Evolutionary conservation across 2,113 vertebrate species (phyloP), one percentile per base, ranked within the genome.

Genomic region (Plestiodon gilberti): DNA sequence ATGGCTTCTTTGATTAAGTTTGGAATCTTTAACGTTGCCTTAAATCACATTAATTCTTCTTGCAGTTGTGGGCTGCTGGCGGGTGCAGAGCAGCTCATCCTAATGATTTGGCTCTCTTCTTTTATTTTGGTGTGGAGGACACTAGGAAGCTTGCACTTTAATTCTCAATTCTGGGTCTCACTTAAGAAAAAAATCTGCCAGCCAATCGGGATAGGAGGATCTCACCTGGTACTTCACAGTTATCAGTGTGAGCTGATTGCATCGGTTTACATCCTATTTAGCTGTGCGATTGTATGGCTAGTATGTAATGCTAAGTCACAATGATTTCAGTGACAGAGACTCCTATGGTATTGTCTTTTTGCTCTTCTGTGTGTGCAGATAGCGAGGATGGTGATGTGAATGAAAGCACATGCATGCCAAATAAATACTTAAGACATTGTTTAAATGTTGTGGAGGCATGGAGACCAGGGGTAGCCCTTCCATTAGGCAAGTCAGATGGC

Each of bases 161-260:
- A 48, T 79, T 61, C 6, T 81, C 6, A 64, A 2, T 0, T 55
- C 57, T 43, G n/a, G n/a, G 61, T 33, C 25, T 15, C 62, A 2
- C 6, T 65, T 38, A 2, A 1, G 28, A 0, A 0, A 65, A 18
- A 69, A 1, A 1, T 1, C 40, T n/a, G 0, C 0, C 0, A 1
- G 0, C 43, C 33, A 52, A 22, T 0, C 0, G 20, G 38, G 33
- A 81, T 14, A 0, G 30, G 15, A 61, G 2, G 62, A 73, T 73
- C 65, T 71, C 0, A 0, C 0, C 2, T 25, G 77, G 43, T 4
- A 48, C 22, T 52, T 48, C 59, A 55, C 11, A 59, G n/a, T 52
- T 30, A 48, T 15, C 33, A 30, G 33, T 6, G 43, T 64, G n/a
- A 35, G 33, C 48, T n/a, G n/a, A 55, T 25, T 57, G 67, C 28